Evolutionary conservation across 1,140 invertebrate species (phyloP).

Genomic region (Heterodera schachtii): DNA sequence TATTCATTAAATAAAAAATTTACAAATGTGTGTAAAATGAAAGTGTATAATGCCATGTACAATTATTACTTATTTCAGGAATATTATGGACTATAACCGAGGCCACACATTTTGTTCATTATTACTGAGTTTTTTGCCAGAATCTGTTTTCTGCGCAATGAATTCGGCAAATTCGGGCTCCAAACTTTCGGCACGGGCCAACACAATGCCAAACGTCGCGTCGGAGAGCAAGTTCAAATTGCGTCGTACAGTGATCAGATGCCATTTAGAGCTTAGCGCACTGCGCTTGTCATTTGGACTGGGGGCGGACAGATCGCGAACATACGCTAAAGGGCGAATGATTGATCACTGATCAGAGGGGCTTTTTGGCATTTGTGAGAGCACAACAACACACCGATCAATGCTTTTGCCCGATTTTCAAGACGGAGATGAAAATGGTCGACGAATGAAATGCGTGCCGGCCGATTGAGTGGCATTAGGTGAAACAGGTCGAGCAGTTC

Average conservation of each 20-base stretch:
- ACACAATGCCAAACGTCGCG: slow-evolving; percentile 36
- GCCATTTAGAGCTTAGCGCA: slow-evolving; percentile 25
- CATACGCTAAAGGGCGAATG: not conserved
- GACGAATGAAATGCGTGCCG: slow-evolving; percentile 34
- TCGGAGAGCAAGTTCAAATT: slow-evolving; percentile 32
- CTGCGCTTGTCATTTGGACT: slow-evolving; percentile 31
- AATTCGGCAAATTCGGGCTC: slow-evolving; percentile 34
- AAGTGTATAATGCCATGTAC: not conserved
- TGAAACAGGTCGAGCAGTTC: slow-evolving; percentile 29
- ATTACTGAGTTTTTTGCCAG: no score
- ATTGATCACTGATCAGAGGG: no score
- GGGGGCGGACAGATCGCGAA: slow-evolving; percentile 41
- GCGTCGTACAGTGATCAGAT: slow-evolving; percentile 33
- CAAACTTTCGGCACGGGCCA: slow-evolving; percentile 32
- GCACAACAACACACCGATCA: slow-evolving; percentile 16
- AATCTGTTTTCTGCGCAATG: slow-evolving; percentile 21
- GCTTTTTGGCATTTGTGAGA: no score
- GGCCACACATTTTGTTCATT: not conserved
- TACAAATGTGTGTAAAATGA: no score
- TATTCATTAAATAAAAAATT: no score
- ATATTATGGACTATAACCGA: not conserved
- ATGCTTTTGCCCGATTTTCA: slow-evolving; percentile 42
- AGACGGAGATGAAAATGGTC: slow-evolving; percentile 35
- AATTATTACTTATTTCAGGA: not conserved
- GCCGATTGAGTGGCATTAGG: slow-evolving; percentile 36